These are phyloP conservation scores for Erynnis tages DNA, from an alignment of 2,888 invertebrate genomes.

Conservation along the genomic window DNA sequence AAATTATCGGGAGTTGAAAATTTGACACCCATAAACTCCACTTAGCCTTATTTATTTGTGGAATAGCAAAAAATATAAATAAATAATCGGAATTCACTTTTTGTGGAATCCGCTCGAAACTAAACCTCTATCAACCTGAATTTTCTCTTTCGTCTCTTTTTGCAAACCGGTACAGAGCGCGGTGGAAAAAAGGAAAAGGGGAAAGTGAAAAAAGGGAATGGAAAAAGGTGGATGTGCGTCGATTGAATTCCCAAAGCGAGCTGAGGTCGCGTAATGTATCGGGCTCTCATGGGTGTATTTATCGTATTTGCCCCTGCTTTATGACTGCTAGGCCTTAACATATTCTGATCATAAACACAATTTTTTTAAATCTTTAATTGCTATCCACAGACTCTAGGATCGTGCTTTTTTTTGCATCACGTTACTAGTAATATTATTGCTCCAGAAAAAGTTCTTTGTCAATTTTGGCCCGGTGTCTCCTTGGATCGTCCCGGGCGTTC, in stretches of 20 bases:
- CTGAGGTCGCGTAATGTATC: constrained; percentile 55
- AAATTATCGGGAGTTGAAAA: too few species aligned
- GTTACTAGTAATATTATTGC: too few species aligned
- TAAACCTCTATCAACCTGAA: constrained; percentile 23
- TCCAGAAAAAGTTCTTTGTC: too few species aligned
- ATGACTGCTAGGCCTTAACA: neutral
- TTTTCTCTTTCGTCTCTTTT: constrained; percentile 48
- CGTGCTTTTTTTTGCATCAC: too few species aligned
- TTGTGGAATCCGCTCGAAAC: neutral
- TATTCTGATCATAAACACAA: too few species aligned
- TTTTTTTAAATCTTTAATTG: too few species aligned
- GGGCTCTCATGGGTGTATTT: constrained; percentile 47
- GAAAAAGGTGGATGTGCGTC: constrained; percentile 36
- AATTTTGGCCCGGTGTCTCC: too few species aligned
- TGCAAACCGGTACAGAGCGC: constrained; percentile 41
- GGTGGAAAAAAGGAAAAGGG: constrained; percentile 49
- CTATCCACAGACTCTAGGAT: too few species aligned
- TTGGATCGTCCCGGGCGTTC: too few species aligned
- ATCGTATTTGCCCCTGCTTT: neutral
- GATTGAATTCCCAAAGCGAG: constrained; percentile 53
- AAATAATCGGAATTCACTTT: neutral
- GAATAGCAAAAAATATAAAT: neutral
- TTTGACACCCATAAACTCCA: too few species aligned
- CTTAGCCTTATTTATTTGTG: neutral
- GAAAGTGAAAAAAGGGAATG: constrained; percentile 30